phyloP scores from a whole-genome alignment of 2,113 vertebrate species.

The Pseudopipra pipra region DNA sequence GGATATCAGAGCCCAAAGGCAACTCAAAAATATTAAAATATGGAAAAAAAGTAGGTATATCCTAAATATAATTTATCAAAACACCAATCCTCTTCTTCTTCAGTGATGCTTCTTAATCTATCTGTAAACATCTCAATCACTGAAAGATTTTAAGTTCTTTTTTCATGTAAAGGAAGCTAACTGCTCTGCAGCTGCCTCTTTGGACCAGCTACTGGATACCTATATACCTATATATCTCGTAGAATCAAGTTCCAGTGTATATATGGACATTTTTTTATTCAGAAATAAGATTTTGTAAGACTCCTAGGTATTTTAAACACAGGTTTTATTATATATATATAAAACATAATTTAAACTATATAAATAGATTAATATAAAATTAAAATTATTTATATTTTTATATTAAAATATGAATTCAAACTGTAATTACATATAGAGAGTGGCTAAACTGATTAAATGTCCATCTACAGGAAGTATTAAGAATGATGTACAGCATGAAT shows the following conservation, averaged over 20 bases:
- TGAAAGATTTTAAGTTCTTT: neutral
- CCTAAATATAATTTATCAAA: neutral
- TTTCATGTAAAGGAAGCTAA: neutral
- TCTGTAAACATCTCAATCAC: neutral
- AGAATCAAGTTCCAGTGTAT: neutral
- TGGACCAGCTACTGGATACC: neutral
- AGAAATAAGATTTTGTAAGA: neutral
- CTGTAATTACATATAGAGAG: neutral
- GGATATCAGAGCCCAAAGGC: neutral
- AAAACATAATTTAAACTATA: neutral
- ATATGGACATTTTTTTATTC: neutral
- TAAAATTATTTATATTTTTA: neutral
- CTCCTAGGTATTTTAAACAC: neutral
- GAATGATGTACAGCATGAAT: neutral
- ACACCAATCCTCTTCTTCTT: neutral
- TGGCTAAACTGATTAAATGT: neutral
- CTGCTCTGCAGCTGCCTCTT: neutral
- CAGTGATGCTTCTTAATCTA: neutral
- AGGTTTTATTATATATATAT: neutral
- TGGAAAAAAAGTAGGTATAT: neutral
- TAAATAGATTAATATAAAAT: neutral
- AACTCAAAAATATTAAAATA: neutral
- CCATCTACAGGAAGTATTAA: neutral
- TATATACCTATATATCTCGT: neutral
- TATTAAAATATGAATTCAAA: neutral